Evolutionary conservation across 2,113 vertebrate species (phyloP), one percentile per base, ranked within the genome.

Genomic region (Sinosuthora webbiana): DNA sequence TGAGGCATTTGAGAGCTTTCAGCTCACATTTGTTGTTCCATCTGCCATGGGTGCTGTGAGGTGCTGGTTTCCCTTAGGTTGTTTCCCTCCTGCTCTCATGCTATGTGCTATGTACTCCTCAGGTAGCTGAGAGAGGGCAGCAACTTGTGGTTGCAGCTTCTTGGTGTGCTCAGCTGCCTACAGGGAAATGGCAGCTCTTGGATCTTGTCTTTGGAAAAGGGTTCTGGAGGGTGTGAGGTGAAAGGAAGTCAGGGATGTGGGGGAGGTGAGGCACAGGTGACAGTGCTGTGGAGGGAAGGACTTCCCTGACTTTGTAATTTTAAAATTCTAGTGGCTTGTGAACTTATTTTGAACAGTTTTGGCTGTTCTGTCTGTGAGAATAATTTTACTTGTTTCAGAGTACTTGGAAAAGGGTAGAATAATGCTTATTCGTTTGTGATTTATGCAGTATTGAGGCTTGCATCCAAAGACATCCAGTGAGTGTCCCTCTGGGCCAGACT

Each of bases 351-450:
- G 24, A 56, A 24, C 28, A 52, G 37, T 77, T 83, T 53, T 76
- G 49, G n/a, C 35, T 49, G 64, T 45, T 45, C 45, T 69, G 41
- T n/a, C 55, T 47, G 2, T 60, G 27, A 62, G 41, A 9, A 20
- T 73, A 49, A 62, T 88, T 89, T 90, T 69, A 13, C 45, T 80
- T 86, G 31, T 37, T 67, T 73, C 18, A 44, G 57, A 39, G 42
- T 76, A 59, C 16, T 64, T 57, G 41, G 24, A 56, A 91, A 64
- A 64, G 27, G 55, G 12, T 35, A 77, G 49, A 74, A 81, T 69
- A 91, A 74, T 91, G 60, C 74, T 57, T 94, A 81, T 87, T 94
- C 27, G 35, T 63, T 94, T 83, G 59, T 80, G 76, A 83, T 87
- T 92, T 91, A 81, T 53, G 55, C 50, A 81, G 25, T 67, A 45